These are phyloP conservation scores for Drosophila navojoa DNA, from an alignment of 1,140 invertebrate species.

Conservation along the genomic window DNA sequence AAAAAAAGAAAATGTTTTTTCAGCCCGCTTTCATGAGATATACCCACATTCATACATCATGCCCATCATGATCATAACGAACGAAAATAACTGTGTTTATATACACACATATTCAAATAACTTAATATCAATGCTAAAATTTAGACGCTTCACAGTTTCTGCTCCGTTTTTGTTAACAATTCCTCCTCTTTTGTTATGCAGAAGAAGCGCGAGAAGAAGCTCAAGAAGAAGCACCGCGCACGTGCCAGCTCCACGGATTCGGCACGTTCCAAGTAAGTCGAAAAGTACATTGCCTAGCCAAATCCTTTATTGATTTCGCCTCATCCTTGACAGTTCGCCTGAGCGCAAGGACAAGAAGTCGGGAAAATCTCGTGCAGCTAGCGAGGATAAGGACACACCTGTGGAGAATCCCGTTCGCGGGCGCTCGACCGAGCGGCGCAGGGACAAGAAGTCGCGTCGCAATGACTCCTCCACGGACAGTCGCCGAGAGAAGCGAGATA, in stretches of 20 bases:
- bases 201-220: slow-evolving; percentile 81
- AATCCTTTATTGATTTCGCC: background rate
- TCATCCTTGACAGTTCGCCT: slow-evolving; percentile 37
- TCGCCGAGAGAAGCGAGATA: slow-evolving; percentile 24
- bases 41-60: slow-evolving; percentile 45
- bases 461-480: slow-evolving; percentile 46
- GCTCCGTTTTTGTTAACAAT: slow-evolving; percentile 34
- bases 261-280: slow-evolving; percentile 68
- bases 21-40: slow-evolving; percentile 22
- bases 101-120: slow-evolving; percentile 19
- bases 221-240: slow-evolving; percentile 71
- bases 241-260: slow-evolving; percentile 71
- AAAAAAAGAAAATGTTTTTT: slow-evolving; percentile 42
- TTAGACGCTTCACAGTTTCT: slow-evolving; percentile 52
- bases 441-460: slow-evolving; percentile 40
- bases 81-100: slow-evolving; percentile 50
- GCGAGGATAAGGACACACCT: slow-evolving; percentile 26
- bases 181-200: slow-evolving; percentile 65
- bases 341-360: slow-evolving; percentile 55
- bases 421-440: slow-evolving; percentile 66
- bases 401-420: slow-evolving; percentile 62
- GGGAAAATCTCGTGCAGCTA: slow-evolving; percentile 29
- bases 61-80: slow-evolving; percentile 40
- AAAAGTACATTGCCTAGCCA: background rate
- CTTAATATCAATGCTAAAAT: slow-evolving; percentile 51